These are phyloP conservation scores for Datnioides undecimradiatus DNA, from an alignment of 2,113 vertebrate species.

Conservation along the genomic window DNA sequence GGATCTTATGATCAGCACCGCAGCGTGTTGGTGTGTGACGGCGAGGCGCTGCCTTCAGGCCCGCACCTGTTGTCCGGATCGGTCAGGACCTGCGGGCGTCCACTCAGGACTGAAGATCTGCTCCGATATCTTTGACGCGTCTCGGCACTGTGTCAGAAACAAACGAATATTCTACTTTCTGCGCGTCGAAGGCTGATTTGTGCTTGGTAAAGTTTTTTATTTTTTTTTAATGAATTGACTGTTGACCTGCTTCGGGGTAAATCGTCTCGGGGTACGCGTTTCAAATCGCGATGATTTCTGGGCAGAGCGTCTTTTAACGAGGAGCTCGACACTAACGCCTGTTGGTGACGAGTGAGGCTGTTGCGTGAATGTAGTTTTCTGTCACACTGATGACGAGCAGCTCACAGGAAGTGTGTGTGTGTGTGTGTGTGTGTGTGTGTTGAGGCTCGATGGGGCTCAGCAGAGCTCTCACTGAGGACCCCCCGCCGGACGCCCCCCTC, in stretches of 20 bases:
- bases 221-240: too few relatives aligned
- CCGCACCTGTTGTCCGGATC: conserved; percentile 57
- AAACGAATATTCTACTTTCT: not conserved
- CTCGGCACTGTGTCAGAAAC: not conserved
- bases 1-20: not conserved
- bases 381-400: conserved; percentile 35
- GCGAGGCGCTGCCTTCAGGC: not conserved
- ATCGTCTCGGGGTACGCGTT: not conserved
- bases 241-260: not conserved
- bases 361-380: conserved; percentile 3
- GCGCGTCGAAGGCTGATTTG: too few relatives aligned
- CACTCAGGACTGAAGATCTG: not conserved
- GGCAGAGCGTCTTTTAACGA: not conserved
- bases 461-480: conserved; percentile 23
- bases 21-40: not conserved
- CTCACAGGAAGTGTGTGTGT: not conserved
- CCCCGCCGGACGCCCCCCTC: not conserved
- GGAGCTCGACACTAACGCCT: not conserved
- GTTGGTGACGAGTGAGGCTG: not conserved
- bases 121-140: not conserved
- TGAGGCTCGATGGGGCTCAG: not conserved
- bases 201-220: conserved; percentile 1
- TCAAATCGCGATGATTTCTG: too few relatives aligned
- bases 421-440: conserved; percentile 6
- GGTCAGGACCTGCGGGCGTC: not conserved